Evolutionary conservation across 2,797 vertebrate genomes (phyloP).

Genomic region (Myripristis murdjan): DNA sequence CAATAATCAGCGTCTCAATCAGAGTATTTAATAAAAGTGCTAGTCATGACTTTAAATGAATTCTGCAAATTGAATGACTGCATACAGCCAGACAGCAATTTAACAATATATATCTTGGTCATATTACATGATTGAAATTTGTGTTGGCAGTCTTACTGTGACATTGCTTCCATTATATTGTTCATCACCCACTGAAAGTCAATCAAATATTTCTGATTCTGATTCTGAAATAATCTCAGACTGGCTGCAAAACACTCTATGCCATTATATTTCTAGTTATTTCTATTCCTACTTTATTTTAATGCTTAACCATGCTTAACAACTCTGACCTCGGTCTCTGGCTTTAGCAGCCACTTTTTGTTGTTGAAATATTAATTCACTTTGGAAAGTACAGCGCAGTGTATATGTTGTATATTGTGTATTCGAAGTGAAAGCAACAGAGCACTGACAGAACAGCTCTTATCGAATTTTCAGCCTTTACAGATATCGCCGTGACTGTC

Average conservation of each 20-base stretch:
- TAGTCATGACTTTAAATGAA: too few relatives aligned
- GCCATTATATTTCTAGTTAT: too few relatives aligned
- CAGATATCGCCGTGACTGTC: conserved; percentile 27
- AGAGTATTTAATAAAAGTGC: neutral
- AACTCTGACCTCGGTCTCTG: conserved; percentile 56
- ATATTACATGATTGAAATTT: too few relatives aligned
- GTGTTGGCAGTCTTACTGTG: too few relatives aligned
- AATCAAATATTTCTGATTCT: too few relatives aligned
- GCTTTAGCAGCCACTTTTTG: conserved; percentile 72
- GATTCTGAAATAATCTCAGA: conserved; percentile 1
- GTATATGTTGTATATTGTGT: conserved; percentile 41
- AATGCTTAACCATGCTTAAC: conserved; percentile 65
- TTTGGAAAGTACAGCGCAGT: conserved; percentile 48
- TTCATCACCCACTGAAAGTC: conserved; percentile 5
- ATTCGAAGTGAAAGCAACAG: conserved; percentile 34
- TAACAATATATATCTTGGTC: neutral
- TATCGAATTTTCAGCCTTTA: conserved; percentile 27
- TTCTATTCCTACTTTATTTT: neutral
- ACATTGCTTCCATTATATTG: neutral
- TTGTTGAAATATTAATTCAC: conserved; percentile 77
- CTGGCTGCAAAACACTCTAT: neutral
- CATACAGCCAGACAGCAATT: neutral
- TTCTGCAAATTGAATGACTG: neutral
- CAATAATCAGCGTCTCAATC: neutral
- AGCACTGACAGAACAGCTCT: conserved; percentile 29